Evolutionary conservation across 2,113 vertebrate species (phyloP).

Genomic region (Saguinus midas): DNA sequence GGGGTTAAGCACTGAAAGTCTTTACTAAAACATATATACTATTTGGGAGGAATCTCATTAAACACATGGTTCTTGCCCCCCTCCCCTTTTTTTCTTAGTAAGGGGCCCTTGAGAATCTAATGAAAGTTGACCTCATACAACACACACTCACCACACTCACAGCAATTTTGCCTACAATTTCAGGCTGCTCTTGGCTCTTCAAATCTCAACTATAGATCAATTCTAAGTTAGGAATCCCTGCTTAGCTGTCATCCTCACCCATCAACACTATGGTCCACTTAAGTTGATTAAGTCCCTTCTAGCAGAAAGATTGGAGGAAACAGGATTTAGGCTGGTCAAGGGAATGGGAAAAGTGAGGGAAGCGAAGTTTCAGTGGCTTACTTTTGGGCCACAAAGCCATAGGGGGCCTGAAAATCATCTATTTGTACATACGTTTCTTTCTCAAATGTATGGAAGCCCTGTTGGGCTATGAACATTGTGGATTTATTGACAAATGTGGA

Average conservation of each 20-base stretch:
- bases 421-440: not conserved
- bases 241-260: not conserved
- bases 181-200: not conserved
- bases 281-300: not conserved
- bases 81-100: not conserved
- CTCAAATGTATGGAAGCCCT: not conserved
- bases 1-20: not conserved
- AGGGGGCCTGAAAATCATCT: not conserved
- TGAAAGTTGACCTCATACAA: not conserved
- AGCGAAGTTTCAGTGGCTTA: not conserved
- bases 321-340: not conserved
- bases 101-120: conserved; percentile 1
- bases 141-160: not conserved
- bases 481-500: not conserved
- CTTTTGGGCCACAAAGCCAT: not conserved
- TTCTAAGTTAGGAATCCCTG: not conserved
- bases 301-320: not conserved
- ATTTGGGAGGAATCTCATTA: not conserved
- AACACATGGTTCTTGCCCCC: not conserved
- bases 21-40: not conserved
- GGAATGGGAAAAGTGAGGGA: not conserved
- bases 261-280: not conserved
- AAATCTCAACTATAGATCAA: not conserved
- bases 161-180: not conserved
- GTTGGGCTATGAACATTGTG: not conserved